Evolutionary conservation across 2,113 vertebrate species (phyloP).

Genomic region (Scopus umbretta): DNA sequence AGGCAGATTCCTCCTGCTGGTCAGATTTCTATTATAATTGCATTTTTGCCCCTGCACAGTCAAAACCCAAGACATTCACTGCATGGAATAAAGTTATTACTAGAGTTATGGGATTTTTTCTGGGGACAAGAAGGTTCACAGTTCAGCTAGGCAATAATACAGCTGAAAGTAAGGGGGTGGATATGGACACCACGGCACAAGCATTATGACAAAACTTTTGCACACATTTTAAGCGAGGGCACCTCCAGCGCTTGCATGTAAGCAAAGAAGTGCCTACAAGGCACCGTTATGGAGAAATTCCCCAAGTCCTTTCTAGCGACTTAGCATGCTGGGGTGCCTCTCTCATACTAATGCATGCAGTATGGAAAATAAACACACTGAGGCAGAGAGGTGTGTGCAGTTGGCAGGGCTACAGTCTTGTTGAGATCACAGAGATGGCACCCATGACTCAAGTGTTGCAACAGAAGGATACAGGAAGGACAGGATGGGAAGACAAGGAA

Average conservation of each 20-base stretch:
- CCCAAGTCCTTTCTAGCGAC: neutral
- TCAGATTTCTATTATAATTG: neutral
- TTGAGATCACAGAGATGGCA: neutral
- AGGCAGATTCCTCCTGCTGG: neutral
- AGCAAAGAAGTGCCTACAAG: neutral
- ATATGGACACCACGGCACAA: neutral
- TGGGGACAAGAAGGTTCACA: neutral
- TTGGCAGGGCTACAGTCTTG: neutral
- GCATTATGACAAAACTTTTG: neutral
- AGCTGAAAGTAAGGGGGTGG: neutral
- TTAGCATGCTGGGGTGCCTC: neutral
- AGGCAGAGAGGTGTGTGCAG: neutral
- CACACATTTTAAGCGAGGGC: neutral
- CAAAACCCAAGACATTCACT: neutral
- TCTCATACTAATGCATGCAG: neutral
- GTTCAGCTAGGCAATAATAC: neutral
- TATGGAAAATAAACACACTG: neutral
- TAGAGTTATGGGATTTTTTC: neutral
- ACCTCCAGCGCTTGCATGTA: neutral
- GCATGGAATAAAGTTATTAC: rapidly evolving
- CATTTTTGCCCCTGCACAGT: neutral
- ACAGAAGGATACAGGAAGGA: neutral
- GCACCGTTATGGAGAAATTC: neutral
- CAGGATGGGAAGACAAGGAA: neutral
- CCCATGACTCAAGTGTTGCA: too few species aligned